Conservation (phyloP, 2,888 invertebrate genomes). For the Calameuta idolon region DNA sequence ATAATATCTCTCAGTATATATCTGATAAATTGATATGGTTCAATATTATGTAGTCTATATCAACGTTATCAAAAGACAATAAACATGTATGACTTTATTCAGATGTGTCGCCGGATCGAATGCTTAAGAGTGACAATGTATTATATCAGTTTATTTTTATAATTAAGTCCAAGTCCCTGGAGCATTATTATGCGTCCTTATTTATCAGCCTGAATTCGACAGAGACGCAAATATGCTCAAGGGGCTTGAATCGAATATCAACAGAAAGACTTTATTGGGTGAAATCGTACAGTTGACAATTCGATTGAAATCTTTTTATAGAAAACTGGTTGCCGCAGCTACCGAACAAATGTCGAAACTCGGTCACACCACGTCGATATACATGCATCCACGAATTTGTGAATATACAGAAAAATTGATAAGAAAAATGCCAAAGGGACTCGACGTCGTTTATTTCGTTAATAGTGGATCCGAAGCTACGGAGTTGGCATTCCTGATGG, state of each 20-base stretch:
- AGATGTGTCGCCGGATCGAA: background rate
- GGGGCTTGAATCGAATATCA: too few relatives aligned
- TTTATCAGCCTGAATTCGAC: too few relatives aligned
- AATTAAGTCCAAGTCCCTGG: too few relatives aligned
- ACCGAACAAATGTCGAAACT: constrained; percentile 83
- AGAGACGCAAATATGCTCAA: too few relatives aligned
- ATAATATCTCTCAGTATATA: background rate
- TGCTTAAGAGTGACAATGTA: too few relatives aligned
- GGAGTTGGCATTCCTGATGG: constrained; percentile 90
- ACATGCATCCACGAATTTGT: constrained; percentile 89
- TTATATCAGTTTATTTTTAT: too few relatives aligned
- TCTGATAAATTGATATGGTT: background rate
- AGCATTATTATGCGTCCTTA: too few relatives aligned
- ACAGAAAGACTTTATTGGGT: too few relatives aligned
- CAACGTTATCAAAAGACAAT: background rate
- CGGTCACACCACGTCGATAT: constrained; percentile 95
- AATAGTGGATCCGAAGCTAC: constrained; percentile 99
- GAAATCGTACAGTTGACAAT: background rate
- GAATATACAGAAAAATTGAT: constrained; percentile 89
- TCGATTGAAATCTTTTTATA: constrained; percentile 63
- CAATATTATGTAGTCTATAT: background rate
- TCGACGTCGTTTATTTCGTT: constrained; percentile 92
- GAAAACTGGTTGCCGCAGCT: constrained; percentile 85
- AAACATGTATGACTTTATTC: background rate
- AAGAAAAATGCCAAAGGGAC: constrained; percentile 83